These are phyloP conservation scores for Rhinogobio ventralis DNA, from an alignment of 2,797 vertebrate species.

Conservation along the genomic window DNA sequence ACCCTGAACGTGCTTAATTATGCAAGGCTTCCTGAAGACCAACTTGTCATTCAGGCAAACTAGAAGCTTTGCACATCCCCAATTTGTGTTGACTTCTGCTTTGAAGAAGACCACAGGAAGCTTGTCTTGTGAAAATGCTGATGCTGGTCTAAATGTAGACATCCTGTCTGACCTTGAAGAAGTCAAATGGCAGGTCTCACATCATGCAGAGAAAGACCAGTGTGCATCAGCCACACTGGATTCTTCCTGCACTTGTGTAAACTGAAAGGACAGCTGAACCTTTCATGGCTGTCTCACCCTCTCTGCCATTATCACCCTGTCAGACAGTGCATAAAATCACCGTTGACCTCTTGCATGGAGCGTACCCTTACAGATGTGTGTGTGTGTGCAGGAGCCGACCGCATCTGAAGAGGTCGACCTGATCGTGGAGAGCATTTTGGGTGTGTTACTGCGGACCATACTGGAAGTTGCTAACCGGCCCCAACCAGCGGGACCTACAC, in stretches of 20 bases:
- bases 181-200: neutral
- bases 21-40: neutral
- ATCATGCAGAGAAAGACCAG: neutral
- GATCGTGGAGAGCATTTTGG: slow-evolving; percentile 93
- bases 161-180: slow-evolving; percentile 17
- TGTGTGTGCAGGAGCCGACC: slow-evolving; percentile 82
- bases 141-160: neutral
- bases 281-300: slow-evolving; percentile 63
- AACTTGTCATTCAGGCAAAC: neutral
- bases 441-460: slow-evolving; percentile 90
- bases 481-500: slow-evolving; percentile 83
- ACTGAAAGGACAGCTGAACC: slow-evolving; percentile 50
- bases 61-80: neutral
- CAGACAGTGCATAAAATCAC: slow-evolving; percentile 24
- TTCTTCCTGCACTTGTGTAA: neutral
- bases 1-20: neutral
- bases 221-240: slow-evolving; percentile 7
- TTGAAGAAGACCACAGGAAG: neutral
- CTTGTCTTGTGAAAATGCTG: slow-evolving; percentile 9
- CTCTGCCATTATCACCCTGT: slow-evolving; percentile 73
- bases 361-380: neutral
- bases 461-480: slow-evolving; percentile 95
- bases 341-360: neutral
- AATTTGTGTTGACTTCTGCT: slow-evolving; percentile 16
- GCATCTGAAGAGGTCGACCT: slow-evolving; percentile 94